A percentile compares a stretch with the other conserved stretches of the same genome.
Conservation (phyloP, 1,140 invertebrate species). For the Ptiloglossa arizonensis region DNA sequence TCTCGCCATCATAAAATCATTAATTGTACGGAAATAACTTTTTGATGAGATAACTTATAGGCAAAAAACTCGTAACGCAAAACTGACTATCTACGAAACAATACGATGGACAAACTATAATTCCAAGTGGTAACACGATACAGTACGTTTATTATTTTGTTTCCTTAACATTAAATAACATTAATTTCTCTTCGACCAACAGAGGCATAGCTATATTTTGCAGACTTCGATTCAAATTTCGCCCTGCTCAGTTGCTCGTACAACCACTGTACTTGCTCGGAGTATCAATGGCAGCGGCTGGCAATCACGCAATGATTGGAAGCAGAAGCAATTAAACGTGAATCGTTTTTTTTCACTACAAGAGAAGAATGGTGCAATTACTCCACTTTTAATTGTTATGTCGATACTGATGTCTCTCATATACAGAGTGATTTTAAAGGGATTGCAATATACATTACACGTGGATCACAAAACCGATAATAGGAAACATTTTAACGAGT, state of each 20-base stretch:
- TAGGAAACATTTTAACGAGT: too few relatives aligned
- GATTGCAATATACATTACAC: neutral
- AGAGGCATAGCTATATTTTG: neutral
- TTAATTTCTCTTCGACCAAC: neutral
- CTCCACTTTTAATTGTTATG: slow-evolving; percentile 14
- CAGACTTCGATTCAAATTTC: slow-evolving; percentile 5
- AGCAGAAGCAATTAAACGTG: slow-evolving; percentile 37
- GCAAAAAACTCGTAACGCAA: too few relatives aligned
- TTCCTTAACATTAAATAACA: neutral
- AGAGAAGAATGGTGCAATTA: slow-evolving; percentile 32
- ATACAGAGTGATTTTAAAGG: neutral
- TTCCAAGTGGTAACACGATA: too few relatives aligned
- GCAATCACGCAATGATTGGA: slow-evolving; percentile 20
- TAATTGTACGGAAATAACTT: too few relatives aligned
- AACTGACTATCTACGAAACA: too few relatives aligned
- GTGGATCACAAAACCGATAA: too few relatives aligned
- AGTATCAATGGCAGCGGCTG: slow-evolving; percentile 11
- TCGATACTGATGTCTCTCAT: slow-evolving; percentile 13
- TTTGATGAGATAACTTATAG: too few relatives aligned
- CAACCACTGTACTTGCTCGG: slow-evolving; percentile 2
- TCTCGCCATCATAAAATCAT: too few relatives aligned
- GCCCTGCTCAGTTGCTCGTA: neutral
- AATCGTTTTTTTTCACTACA: slow-evolving; percentile 8
- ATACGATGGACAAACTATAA: too few relatives aligned
- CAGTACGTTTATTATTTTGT: neutral